Percentiles rank a stretch among this genome's conserved stretches.
These are phyloP conservation scores for Acleris literana DNA, from an alignment of 2,888 invertebrate species.

Conservation along the genomic window DNA sequence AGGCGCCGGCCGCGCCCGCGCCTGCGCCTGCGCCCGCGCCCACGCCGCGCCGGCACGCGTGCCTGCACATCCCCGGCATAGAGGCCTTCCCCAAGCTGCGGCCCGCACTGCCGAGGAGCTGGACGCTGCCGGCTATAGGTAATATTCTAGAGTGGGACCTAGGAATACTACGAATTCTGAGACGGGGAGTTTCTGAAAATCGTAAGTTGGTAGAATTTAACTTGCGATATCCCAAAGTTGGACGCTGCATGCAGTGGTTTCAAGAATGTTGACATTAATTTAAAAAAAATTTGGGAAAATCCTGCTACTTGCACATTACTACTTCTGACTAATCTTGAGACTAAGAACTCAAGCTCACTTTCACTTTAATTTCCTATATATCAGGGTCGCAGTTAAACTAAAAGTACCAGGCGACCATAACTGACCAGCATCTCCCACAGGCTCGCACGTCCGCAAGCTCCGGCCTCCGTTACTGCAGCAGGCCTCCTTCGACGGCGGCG, in stretches of 20 bases:
- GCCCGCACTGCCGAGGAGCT: conserved; percentile 87
- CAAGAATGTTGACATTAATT: too few relatives aligned
- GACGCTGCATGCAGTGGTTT: too few relatives aligned
- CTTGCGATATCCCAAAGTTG: too few relatives aligned
- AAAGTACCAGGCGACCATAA: background rate
- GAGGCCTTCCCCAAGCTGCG: conserved; percentile 89
- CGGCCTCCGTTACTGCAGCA: conserved; percentile 93
- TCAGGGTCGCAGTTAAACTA: background rate
- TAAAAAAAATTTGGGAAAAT: too few relatives aligned
- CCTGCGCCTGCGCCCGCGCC: conserved; percentile 25
- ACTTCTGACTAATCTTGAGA: too few relatives aligned
- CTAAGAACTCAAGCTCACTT: too few relatives aligned
- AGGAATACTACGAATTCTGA: background rate
- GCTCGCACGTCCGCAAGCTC: conserved; percentile 80
- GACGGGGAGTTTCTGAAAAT: background rate
- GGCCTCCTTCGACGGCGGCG: conserved; percentile 92
- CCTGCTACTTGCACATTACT: too few relatives aligned
- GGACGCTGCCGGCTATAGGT: conserved; percentile 89
- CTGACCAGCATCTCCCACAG: conserved; percentile 43
- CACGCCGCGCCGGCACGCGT: conserved; percentile 49
- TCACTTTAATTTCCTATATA: too few relatives aligned
- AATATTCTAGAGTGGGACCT: conserved; percentile 37
- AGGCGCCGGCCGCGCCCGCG: conserved; percentile 14
- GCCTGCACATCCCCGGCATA: conserved; percentile 91
- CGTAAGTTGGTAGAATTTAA: background rate